Base-by-base conservation (phyloP, 2,113 vertebrate species). In the Ammodytes dubius region DNA sequence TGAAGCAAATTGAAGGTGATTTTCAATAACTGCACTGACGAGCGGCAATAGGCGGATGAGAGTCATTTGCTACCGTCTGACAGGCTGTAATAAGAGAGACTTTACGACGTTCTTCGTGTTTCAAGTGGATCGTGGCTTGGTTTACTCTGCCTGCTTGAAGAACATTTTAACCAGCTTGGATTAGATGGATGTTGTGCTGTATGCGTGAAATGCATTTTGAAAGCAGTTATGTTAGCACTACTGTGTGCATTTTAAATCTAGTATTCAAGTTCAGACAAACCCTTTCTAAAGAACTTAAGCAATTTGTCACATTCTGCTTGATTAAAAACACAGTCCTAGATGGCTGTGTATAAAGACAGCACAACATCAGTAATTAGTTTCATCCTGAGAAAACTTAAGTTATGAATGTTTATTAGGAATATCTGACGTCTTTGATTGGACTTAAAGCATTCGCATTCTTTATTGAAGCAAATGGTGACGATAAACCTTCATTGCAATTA, bases 1-100 rank as follows among this genome's bases (percentile, higher is more conserved):
- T 82, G 64, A 40, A 88, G 86, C 79, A 93, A 91, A 93, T 88
- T 91, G 87, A 86, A 92, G 90, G 90, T 89, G 87, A 95, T 94
- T 94, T 94, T 93, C 88, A 82, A 89, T 91, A 92, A 93, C 81
- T 84, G 86, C 60, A 65, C 81, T 84, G 83, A 91, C 47, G 27
- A 83, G 77, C 47, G 57, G 74, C 73, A 78, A 82, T n/a, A 67
- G 87, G 74, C 27, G 17, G 81, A 90, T 90, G 81, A 82, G 64
- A 86, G 86, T 85, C 57, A 52, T 82, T 82, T 67, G 83, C 64
- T 76, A 1, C 79, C 58, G 27, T 68, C 70, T 88, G 90, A 73
- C 86, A 89, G 83, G 45, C 77, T 49, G 53, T 46, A 81, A 90
- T 81, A 70, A 88, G 81, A 89, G 70, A 57, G 69, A 37, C 15